Evolutionary conservation across 1,140 invertebrate species (phyloP), one percentile per base, ranked within the genome.

Genomic region (Bombus difficillimus): DNA sequence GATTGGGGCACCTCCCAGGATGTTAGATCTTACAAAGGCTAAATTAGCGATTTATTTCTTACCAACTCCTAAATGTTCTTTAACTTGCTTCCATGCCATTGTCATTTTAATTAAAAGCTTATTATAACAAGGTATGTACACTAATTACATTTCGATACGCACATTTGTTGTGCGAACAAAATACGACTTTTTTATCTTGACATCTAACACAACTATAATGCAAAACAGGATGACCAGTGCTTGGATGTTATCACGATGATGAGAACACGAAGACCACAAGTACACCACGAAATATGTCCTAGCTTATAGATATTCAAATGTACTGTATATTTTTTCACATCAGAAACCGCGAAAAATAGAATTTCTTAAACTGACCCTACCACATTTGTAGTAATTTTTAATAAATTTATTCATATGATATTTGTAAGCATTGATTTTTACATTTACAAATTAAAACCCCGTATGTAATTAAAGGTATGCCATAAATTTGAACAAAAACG

Each of bases 1-100:
- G 62, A 62, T 57, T 57, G 41, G 89, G 92, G 88, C 92, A 93
- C 91, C 92, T 92, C 92, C 92, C 92, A 93, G 92, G 92, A 93
- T 92, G 92, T 92, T 83, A 83, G 77, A 84, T 74, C 71, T 87
- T 72, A 39, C 39, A 85, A 77, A 53, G 66, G 43, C 41, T 66
- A 88, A 87, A 83, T 86, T 90, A 87, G 74, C 28, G 57, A 89
- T 86, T 47, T 86, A 68, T 75, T 74, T 9, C 89, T 87, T 89
- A 93, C 93, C 93, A 76, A 93, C 88, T 86, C 90, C 92, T 81
- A 85, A 85, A 85, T 92, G 86, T 86, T 93, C 92, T 59, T 92
- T 89, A 69, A 93, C 71, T 68, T 76, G 90, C 62, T 83, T 89
- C 93, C 93, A 93, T 90, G 86, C 89, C 87, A 88, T 87, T 83